Percentiles rank a stretch among this genome's conserved stretches.
phyloP scores from a whole-genome alignment of 2,888 invertebrate species.

The Cantharis nigra region DNA sequence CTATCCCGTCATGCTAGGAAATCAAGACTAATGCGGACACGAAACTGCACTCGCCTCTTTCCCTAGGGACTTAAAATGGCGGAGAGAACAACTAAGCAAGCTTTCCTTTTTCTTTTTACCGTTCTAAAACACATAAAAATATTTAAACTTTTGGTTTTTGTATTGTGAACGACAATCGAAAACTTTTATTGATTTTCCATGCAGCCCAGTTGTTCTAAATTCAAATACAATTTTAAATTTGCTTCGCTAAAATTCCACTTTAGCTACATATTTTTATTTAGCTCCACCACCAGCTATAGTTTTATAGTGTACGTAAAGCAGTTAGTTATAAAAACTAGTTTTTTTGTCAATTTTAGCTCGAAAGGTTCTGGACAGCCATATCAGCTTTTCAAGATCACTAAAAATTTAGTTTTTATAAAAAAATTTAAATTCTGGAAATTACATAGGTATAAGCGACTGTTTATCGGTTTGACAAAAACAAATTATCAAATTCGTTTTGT shows the following conservation, averaged over 20 bases:
- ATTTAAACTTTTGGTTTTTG: constrained; percentile 11
- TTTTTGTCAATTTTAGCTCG: too few species aligned
- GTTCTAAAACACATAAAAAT: constrained; percentile 13
- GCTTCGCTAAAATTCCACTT: background rate
- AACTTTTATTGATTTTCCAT: background rate
- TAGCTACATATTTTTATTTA: background rate
- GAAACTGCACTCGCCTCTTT: constrained; percentile 63
- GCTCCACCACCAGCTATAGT: too few species aligned
- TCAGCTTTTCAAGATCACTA: too few species aligned
- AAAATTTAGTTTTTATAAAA: too few species aligned
- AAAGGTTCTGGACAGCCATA: too few species aligned
- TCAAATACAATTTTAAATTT: background rate
- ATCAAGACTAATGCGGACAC: constrained; percentile 70
- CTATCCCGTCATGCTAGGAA: constrained; percentile 59
- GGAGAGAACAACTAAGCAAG: constrained; percentile 44
- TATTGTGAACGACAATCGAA: background rate
- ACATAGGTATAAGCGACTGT: too few species aligned
- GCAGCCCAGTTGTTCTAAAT: background rate
- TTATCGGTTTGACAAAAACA: too few species aligned
- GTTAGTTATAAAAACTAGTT: too few species aligned
- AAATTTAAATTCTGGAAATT: too few species aligned
- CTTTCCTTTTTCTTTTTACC: constrained; percentile 22
- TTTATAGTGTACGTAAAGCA: too few species aligned
- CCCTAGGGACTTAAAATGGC: constrained; percentile 55
- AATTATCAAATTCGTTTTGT: too few species aligned